phyloP scores from a whole-genome alignment of 2,888 invertebrate species.

The Hydrotaea diabolus region DNA sequence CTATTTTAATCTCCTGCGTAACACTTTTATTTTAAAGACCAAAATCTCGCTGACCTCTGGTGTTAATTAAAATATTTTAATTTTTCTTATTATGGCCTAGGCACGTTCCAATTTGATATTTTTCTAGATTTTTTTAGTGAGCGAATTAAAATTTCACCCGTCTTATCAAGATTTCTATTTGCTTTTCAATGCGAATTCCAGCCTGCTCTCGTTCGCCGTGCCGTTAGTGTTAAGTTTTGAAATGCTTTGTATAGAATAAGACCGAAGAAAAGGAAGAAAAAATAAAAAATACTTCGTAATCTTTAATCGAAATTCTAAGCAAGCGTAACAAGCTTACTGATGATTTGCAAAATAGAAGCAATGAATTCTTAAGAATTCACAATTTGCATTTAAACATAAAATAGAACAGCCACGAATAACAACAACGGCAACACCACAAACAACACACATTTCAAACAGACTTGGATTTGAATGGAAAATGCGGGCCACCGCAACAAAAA shows the following conservation, averaged over 20 bases:
- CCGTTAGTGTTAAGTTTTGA: background rate
- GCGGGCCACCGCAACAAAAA: background rate
- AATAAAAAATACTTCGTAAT: conserved; percentile 9
- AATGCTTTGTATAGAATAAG: background rate
- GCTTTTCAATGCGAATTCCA: background rate
- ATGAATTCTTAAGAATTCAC: background rate
- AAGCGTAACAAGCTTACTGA: conserved; percentile 9
- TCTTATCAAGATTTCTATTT: background rate
- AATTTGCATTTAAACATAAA: background rate
- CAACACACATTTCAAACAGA: background rate
- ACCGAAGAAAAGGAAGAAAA: background rate
- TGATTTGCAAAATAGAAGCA: background rate
- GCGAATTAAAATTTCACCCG: background rate
- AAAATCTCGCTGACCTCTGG: background rate
- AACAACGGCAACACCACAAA: background rate
- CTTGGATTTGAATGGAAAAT: background rate
- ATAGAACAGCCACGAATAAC: background rate
- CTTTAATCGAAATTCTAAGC: conserved; percentile 34
- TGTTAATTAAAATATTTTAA: background rate
- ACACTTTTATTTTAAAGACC: no score
- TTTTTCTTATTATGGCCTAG: no score
- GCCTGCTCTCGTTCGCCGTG: background rate
- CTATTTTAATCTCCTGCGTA: no score
- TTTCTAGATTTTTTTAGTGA: background rate
- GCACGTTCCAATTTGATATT: no score